A percentile compares a stretch with the other conserved stretches of the same genome.
phyloP scores from a whole-genome alignment of 2,888 invertebrate genomes.

The Heliconius aoede region DNA sequence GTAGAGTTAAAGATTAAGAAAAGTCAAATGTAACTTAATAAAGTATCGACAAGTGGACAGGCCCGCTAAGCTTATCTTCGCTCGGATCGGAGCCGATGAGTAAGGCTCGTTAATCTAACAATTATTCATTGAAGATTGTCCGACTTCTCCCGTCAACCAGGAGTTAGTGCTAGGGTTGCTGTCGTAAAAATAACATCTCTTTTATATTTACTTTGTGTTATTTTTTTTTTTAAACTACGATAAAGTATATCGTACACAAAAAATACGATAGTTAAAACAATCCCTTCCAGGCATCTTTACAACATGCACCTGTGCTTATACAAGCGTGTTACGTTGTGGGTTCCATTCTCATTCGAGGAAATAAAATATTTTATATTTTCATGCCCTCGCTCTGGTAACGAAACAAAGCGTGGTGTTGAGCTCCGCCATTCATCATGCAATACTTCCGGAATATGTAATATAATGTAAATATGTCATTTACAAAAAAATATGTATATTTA shows the following conservation, averaged over 20 bases:
- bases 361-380: too few relatives aligned
- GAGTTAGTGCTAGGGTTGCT: slow-evolving; percentile 20
- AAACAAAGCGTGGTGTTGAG: too few relatives aligned
- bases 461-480: too few relatives aligned
- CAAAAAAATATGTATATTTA: background rate
- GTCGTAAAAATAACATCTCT: background rate
- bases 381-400: too few relatives aligned
- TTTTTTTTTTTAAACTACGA: background rate
- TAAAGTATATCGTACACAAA: too few relatives aligned
- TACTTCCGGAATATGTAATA: too few relatives aligned
- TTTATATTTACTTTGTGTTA: background rate
- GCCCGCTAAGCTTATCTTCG: slow-evolving; percentile 50
- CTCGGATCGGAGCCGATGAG: slow-evolving; percentile 70
- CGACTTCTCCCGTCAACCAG: slow-evolving; percentile 39
- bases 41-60: slow-evolving; percentile 32
- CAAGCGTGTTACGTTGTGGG: too few relatives aligned
- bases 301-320: too few relatives aligned
- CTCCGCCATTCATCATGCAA: too few relatives aligned
- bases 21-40: background rate
- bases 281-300: too few relatives aligned
- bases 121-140: slow-evolving; percentile 76
- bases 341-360: too few relatives aligned
- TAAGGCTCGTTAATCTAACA: slow-evolving; percentile 79
- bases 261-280: too few relatives aligned
- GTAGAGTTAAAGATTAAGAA: background rate